A percentile compares a stretch with the other conserved stretches of the same genome.
phyloP scores from a whole-genome alignment of 2,113 vertebrate genomes.

The Urocynchramus pylzowi region DNA sequence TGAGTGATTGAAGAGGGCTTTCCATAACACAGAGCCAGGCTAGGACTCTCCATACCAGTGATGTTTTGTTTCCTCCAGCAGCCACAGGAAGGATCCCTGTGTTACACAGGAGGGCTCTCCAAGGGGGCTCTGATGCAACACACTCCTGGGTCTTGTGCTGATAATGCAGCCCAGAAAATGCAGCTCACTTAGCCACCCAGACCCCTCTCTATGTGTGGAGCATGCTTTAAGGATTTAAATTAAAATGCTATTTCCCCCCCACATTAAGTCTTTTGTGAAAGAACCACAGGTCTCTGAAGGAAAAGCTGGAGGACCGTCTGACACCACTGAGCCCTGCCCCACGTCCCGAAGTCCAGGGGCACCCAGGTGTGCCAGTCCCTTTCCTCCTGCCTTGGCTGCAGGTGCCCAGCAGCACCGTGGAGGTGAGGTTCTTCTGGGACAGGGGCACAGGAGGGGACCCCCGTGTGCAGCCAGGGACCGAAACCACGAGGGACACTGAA shows the following conservation, averaged over 20 bases:
- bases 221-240: background rate
- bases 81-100: background rate
- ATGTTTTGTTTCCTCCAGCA: background rate
- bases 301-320: accelerated
- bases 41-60: background rate
- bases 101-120: accelerated
- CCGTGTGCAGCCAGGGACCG: background rate
- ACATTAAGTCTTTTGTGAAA: background rate
- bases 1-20: background rate
- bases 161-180: background rate
- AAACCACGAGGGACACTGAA: background rate
- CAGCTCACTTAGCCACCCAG: background rate
- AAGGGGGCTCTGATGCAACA: background rate
- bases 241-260: background rate
- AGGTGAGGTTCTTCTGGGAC: background rate
- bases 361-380: accelerated
- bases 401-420: accelerated
- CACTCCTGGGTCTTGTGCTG: background rate
- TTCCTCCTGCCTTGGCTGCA: background rate
- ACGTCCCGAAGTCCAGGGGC: accelerated
- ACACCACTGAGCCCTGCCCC: accelerated
- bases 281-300: background rate
- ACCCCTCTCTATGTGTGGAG: background rate
- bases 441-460: background rate
- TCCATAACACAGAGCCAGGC: background rate